Base-by-base conservation (phyloP, 2,113 vertebrate genomes). In the Prochilodus magdalenae region DNA sequence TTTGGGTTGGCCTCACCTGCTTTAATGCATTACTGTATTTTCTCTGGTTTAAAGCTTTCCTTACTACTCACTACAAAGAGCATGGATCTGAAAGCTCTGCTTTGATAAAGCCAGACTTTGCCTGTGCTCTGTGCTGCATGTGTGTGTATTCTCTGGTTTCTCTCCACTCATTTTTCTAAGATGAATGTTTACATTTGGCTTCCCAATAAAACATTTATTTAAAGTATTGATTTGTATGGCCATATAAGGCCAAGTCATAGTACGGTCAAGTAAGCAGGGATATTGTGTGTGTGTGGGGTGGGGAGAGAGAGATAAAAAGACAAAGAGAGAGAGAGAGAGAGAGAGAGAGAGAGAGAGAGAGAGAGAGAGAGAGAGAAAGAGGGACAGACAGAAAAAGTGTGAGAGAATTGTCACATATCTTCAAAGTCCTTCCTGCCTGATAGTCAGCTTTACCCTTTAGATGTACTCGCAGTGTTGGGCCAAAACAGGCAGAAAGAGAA, bases 191-290 rank as follows among this genome's bases (percentile, higher is more conserved):
- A 83, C 83, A 87, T 82, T 79, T 65, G 65, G 75, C 59, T 85
- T 87, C 49, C 73, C 81, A 33, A 89, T 91, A 89, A 91, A 94
- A 85, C 87, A 88, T 88, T 84, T 70, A 36, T 88, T 84, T 70
- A 36, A 69, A 74, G 80, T 88, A 93, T 91, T 87, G 90, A 91
- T 91, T 81, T 82, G 77, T 88, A 16, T 89, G 87, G 89, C 93
- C 91, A 89, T 92, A 93, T 89, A 93, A 92, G 93, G 92, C 67
- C 77, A 86, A 24, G 84, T n/a, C 73, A 65, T 82, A 79, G 84
- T 87, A 79, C 47, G 62, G 74, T 87, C 72, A 88, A 80, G 51
- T 57, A 51, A 81, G 90, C 85, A 85, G 81, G 82, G 86, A 88
- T 86, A 91, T 29, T 44, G 4, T 44, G 40, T 44, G 40, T 44